phyloP scores from a whole-genome alignment of 2,888 invertebrate genomes.

The Allophyes oxyacanthae region DNA sequence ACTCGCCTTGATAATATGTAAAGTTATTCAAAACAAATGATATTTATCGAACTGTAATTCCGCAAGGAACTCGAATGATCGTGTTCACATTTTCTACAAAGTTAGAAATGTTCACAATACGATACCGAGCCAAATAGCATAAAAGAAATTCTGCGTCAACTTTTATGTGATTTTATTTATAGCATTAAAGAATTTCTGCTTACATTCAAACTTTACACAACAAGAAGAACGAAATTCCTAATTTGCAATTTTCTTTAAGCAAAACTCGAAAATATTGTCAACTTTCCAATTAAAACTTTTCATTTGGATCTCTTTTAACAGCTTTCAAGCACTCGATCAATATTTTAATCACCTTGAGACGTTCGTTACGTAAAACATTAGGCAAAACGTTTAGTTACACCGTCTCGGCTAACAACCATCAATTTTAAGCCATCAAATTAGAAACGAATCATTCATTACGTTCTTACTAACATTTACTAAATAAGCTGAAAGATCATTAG shows the following conservation, averaged over 20 bases:
- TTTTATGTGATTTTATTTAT: slow-evolving; percentile 20
- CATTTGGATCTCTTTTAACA: slow-evolving; percentile 8
- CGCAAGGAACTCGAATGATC: slow-evolving; percentile 8
- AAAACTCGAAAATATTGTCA: slow-evolving; percentile 14
- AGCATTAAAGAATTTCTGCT: no score
- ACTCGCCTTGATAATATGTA: slow-evolving; percentile 18
- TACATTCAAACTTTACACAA: slow-evolving; percentile 18
- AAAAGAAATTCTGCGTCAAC: slow-evolving; percentile 12
- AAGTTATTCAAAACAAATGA: slow-evolving; percentile 24
- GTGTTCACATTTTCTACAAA: slow-evolving; percentile 13
- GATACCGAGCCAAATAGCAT: background rate
- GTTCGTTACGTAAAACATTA: slow-evolving; percentile 24
- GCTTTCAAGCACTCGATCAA: slow-evolving; percentile 7
- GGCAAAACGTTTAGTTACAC: slow-evolving; percentile 1
- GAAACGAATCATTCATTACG: background rate
- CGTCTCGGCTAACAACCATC: slow-evolving; percentile 5
- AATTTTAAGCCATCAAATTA: slow-evolving; percentile 6
- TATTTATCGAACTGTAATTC: slow-evolving; percentile 29
- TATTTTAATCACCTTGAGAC: slow-evolving; percentile 3
- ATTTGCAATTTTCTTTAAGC: slow-evolving; percentile 19
- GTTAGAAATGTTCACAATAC: slow-evolving; percentile 12
- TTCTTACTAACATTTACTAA: no score
- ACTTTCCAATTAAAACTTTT: slow-evolving; percentile 40
- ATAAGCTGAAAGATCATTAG: no score
- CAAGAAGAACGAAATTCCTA: slow-evolving; percentile 13